Conservation (phyloP, 2,797 vertebrate species). For the Xenops minutus region DNA sequence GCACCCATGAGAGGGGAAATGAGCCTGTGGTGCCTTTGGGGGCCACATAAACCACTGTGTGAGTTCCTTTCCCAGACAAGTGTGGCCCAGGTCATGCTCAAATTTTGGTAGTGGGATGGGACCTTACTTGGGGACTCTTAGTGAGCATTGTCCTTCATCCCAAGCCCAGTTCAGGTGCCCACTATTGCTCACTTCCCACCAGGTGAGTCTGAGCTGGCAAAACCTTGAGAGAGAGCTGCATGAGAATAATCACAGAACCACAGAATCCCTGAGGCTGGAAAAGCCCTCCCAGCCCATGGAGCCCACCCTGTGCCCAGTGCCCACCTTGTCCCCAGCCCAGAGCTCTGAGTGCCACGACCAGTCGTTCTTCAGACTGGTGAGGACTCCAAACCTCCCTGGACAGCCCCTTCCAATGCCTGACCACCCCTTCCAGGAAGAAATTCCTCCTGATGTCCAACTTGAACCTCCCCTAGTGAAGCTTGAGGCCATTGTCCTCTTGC, state of each 20-base stretch:
- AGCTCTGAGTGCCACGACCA: fast-evolving
- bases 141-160: neutral
- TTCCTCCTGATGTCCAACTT: fast-evolving
- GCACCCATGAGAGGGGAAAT: neutral
- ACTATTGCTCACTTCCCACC: fast-evolving
- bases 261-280: neutral
- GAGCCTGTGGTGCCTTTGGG: neutral
- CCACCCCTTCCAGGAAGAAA: neutral
- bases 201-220: neutral
- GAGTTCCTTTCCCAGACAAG: neutral
- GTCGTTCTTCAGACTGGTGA: fast-evolving
- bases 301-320: fast-evolving
- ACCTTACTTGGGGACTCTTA: neutral
- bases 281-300: fast-evolving
- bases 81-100: neutral
- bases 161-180: neutral
- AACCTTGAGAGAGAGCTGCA: neutral
- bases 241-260: neutral
- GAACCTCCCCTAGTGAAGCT: neutral
- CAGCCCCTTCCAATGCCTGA: neutral
- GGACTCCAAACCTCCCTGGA: neutral
- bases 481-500: neutral
- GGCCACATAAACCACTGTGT: neutral
- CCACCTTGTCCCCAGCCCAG: neutral
- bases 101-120: neutral